Evolutionary conservation across 2,113 vertebrate species (phyloP).

Genomic region (Oreocharis arfaki): DNA sequence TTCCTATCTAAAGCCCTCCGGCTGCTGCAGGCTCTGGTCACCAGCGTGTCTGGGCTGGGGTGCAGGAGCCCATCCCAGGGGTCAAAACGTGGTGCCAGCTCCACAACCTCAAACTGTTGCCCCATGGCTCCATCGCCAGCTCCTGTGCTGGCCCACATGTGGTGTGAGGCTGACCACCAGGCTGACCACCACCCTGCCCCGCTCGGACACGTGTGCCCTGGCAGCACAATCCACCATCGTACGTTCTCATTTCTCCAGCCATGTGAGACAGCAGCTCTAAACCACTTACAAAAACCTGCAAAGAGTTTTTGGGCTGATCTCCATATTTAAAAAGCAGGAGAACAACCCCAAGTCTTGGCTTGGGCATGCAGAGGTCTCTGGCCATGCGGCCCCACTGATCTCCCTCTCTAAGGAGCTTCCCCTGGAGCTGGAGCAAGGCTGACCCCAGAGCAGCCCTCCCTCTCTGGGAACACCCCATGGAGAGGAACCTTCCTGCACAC

Average conservation of each 20-base stretch:
- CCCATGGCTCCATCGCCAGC: not conserved
- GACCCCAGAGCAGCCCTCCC: not conserved
- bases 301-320: not conserved
- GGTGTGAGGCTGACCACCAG: accelerated
- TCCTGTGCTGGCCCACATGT: accelerated
- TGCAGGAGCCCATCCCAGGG: not conserved
- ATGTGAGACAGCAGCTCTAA: not conserved
- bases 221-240: accelerated
- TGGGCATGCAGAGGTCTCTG: accelerated
- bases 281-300: not conserved
- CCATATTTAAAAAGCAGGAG: not conserved
- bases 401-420: not conserved
- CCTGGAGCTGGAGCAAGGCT: not conserved
- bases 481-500: not conserved
- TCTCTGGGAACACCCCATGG: accelerated
- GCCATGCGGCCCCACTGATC: accelerated
- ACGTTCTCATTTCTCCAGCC: not conserved
- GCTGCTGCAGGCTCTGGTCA: not conserved
- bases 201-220: not conserved
- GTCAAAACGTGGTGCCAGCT: not conserved
- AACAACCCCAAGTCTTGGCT: not conserved
- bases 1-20: accelerated
- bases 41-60: not conserved
- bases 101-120: accelerated
- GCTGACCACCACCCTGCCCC: too few species aligned